Conservation (phyloP, 1,140 invertebrate species). For the Thaumetopoea pityocampa region DNA sequence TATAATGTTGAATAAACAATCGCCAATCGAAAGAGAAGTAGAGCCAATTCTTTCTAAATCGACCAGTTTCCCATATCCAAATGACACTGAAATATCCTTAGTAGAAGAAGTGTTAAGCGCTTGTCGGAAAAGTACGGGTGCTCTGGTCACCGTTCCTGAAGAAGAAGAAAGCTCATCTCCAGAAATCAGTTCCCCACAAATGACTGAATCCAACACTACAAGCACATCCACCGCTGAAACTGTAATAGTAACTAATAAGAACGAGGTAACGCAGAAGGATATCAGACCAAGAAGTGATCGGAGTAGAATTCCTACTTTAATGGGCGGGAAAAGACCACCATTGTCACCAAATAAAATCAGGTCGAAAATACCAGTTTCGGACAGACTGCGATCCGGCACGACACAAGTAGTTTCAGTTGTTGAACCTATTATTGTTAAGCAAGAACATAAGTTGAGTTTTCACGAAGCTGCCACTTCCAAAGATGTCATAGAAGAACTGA, state of each 20-base stretch:
- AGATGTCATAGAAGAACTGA: constrained; percentile 85
- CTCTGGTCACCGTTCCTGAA: constrained; percentile 78
- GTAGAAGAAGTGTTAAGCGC: constrained; percentile 66
- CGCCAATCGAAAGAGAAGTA: constrained; percentile 37
- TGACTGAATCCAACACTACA: constrained; percentile 81
- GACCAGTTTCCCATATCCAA: constrained; percentile 45
- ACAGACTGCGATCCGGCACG: constrained; percentile 24
- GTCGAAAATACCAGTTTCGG: constrained; percentile 60
- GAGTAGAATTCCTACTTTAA: constrained; percentile 65
- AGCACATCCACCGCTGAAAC: constrained; percentile 81
- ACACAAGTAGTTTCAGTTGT: constrained; percentile 23
- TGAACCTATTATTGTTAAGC: constrained; percentile 62
- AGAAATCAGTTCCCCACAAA: constrained; percentile 72
- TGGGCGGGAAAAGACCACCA: constrained; percentile 60
- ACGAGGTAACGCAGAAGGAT: constrained; percentile 43
- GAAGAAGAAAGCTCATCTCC: constrained; percentile 76
- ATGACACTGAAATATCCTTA: constrained; percentile 55
- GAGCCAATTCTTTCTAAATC: constrained; percentile 49
- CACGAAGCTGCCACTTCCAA: constrained; percentile 84
- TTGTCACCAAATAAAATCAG: constrained; percentile 50
- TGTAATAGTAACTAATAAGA: constrained; percentile 75
- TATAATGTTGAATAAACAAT: constrained; percentile 50
- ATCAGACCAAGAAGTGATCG: constrained; percentile 44
- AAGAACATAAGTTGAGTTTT: constrained; percentile 78
- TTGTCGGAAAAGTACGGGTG: constrained; percentile 60